Conservation (phyloP, 2,113 vertebrate species). For the Dasyornis broadbenti region DNA sequence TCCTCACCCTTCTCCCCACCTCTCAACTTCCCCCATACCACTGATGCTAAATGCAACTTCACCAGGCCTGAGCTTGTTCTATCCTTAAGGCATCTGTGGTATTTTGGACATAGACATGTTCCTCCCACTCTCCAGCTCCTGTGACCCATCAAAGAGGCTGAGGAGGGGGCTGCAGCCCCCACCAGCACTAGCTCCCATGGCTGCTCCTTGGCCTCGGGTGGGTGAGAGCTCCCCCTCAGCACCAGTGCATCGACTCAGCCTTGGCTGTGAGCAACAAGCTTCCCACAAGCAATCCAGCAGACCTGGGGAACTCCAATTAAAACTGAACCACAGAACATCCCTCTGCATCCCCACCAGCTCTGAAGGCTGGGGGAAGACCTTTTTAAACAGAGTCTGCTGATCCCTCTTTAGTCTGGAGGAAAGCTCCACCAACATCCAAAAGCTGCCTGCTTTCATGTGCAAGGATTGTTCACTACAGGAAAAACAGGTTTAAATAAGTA, state of each 20-base stretch:
- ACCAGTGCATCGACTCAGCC: background rate
- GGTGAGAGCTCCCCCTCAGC: background rate
- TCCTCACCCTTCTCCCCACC: background rate
- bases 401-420: background rate
- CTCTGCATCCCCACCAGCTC: background rate
- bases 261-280: background rate
- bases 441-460: background rate
- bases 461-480: constrained; percentile 5
- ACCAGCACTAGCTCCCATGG: background rate
- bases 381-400: background rate
- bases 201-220: background rate
- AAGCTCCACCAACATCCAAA: background rate
- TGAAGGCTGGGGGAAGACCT: background rate
- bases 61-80: background rate
- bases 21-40: background rate
- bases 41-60: background rate
- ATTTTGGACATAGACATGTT: background rate
- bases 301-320: background rate
- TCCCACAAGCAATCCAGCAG: fast-evolving
- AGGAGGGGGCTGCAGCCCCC: background rate
- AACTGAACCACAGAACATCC: background rate
- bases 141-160: background rate
- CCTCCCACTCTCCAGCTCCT: background rate
- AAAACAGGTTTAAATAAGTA: constrained; percentile 44
- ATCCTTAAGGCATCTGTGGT: background rate